Evolutionary conservation across 2,797 vertebrate genomes (phyloP), one percentile per base, ranked within the genome.

Genomic region (Tapirus indicus): DNA sequence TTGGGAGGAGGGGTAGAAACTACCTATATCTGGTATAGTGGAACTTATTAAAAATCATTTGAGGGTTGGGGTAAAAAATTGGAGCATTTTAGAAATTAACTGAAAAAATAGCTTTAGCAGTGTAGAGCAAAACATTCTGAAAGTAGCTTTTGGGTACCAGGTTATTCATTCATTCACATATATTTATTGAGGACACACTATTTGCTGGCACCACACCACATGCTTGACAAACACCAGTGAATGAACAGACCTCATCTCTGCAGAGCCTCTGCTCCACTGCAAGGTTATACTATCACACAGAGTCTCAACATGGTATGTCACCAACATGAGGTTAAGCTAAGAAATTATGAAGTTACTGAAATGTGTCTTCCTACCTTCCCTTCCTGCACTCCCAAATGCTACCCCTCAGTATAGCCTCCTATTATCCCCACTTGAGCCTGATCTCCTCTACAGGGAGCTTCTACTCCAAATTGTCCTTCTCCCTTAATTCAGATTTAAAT

Each of bases 11-110:
- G 12, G 27, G 7, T 10, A 62, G 60, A 75, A 95, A 88, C 21
- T 75, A 93, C 35, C 90, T 89, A 54, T 44, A 62, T 87, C 49
- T 66, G 9, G 44, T 72, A 77, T 44, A 82, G 41, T 66, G 49
- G 79, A 93, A 12, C 41, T 69, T 88, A 94, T 54, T 96, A 96
- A 89, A 84, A 95, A 93, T 91, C 25, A 93, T 60, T 88, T 91
- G 56, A 90, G 38, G 21, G 8, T 17, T 68, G 29, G 9, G 5
- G 20, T 47, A 23, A 52, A 72, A 91, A 89, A 94, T 41, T 75
- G 71, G 56, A 83, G 12, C 58, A 85, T 62, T 94, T 86, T 83
- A 79, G n/a, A 97, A 97, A 92, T 91, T 58, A 95, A 97, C 16
- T 87, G n/a, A 66, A 91, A 89, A 95, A 62, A 79, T 2, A 52